Conservation (phyloP, 2,113 vertebrate species). For the Takifugu flavidus region DNA sequence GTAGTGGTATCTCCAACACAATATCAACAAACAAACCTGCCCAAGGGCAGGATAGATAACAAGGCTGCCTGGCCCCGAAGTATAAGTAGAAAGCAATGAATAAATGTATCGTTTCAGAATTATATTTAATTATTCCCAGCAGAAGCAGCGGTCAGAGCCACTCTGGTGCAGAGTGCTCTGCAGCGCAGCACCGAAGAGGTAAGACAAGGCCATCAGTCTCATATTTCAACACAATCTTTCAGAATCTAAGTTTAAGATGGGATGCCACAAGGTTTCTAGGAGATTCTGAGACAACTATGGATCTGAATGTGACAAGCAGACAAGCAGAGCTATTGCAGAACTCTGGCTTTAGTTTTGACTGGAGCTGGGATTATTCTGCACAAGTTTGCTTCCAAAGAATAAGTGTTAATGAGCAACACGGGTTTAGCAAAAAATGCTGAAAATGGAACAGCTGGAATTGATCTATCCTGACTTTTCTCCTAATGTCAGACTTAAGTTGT, state of each 20-base stretch:
- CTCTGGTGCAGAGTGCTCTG: not conserved
- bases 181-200: not conserved
- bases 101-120: not conserved
- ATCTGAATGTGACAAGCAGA: no score
- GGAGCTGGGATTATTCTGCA: not conserved
- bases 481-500: not conserved
- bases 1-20: no score
- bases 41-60: no score
- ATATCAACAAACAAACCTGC: no score
- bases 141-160: not conserved
- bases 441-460: not conserved
- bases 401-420: not conserved
- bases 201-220: not conserved
- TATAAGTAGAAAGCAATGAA: no score
- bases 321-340: not conserved
- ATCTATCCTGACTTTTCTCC: not conserved
- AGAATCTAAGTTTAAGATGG: not conserved
- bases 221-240: conserved; percentile 1
- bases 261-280: not conserved
- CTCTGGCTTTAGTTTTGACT: not conserved
- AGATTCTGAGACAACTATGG: not conserved
- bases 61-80: no score
- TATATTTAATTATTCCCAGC: not conserved
- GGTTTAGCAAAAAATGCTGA: not conserved
- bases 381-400: not conserved